These are phyloP conservation scores for Leptinotarsa rubiginosa DNA, from an alignment of 2,888 invertebrate species.

Conservation along the genomic window DNA sequence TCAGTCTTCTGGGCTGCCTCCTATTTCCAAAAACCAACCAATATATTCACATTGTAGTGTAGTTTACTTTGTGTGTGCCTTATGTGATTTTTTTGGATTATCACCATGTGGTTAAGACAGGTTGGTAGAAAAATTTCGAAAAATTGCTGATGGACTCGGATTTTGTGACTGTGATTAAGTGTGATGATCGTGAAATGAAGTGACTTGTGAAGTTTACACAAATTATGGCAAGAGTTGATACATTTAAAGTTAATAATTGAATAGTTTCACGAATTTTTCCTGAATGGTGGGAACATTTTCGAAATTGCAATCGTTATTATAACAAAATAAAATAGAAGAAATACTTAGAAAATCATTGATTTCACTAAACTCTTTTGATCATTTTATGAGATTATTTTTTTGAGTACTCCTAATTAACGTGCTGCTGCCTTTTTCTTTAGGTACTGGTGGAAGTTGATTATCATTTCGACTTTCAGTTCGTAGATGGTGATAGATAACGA, in stretches of 20 bases:
- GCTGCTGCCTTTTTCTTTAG: no score
- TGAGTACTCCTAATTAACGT: no score
- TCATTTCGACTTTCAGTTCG: no score
- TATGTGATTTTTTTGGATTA: conserved; percentile 55
- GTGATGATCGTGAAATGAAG: conserved; percentile 16
- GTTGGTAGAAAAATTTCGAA: conserved; percentile 48
- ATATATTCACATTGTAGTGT: conserved; percentile 53
- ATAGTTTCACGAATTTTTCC: neutral
- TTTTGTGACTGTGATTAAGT: conserved; percentile 18
- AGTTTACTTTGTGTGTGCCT: conserved; percentile 49
- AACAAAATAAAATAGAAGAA: no score
- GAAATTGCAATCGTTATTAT: no score
- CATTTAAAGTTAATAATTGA: neutral
- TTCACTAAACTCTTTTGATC: no score
- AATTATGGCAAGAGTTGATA: neutral
- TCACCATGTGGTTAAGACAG: conserved; percentile 56
- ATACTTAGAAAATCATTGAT: no score
- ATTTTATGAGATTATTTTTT: no score
- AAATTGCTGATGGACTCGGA: neutral
- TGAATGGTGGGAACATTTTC: no score
- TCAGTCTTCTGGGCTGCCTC: conserved; percentile 45
- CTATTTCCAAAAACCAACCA: conserved; percentile 56
- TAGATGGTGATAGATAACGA: no score
- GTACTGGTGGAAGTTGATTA: no score
- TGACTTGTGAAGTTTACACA: neutral